phyloP scores from a whole-genome alignment of 1,140 invertebrate genomes.

The Drosophila triauraria region DNA sequence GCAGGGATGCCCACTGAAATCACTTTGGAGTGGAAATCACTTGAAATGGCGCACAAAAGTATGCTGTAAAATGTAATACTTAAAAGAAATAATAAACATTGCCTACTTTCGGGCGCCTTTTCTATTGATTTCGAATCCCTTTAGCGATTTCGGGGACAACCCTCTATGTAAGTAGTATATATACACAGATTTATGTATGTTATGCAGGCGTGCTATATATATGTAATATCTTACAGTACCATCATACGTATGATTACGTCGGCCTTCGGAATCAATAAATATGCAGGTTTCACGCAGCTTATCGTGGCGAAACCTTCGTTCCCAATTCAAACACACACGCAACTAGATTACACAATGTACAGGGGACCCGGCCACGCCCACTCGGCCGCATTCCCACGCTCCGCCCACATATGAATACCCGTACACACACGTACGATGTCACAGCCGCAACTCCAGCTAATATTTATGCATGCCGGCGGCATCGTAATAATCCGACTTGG shows the following conservation, averaged over 20 bases:
- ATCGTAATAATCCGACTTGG: constrained; percentile 73
- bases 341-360: constrained; percentile 81
- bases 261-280: constrained; percentile 39
- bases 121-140: constrained; percentile 5
- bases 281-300: constrained; percentile 9
- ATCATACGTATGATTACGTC: constrained; percentile 23
- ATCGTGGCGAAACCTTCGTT: constrained; percentile 26
- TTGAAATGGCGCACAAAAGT: not conserved
- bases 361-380: constrained; percentile 61
- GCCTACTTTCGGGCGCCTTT: not conserved
- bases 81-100: too few species aligned
- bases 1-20: not conserved
- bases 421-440: not conserved
- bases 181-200: constrained; percentile 51
- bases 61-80: not conserved
- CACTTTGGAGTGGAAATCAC: not conserved
- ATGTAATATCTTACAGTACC: constrained; percentile 22
- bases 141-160: not conserved
- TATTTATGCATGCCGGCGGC: constrained; percentile 67
- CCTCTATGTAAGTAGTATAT: constrained; percentile 22
- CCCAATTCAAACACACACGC: constrained; percentile 23
- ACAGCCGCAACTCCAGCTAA: constrained; percentile 27
- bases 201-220: constrained; percentile 42
- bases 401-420: constrained; percentile 23
- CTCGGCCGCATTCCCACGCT: constrained; percentile 43